Percentiles rank a stretch among this genome's conserved stretches.
Evolutionary conservation across 2,797 vertebrate species (phyloP).

Genomic region (Artibeus jamaicensis): DNA sequence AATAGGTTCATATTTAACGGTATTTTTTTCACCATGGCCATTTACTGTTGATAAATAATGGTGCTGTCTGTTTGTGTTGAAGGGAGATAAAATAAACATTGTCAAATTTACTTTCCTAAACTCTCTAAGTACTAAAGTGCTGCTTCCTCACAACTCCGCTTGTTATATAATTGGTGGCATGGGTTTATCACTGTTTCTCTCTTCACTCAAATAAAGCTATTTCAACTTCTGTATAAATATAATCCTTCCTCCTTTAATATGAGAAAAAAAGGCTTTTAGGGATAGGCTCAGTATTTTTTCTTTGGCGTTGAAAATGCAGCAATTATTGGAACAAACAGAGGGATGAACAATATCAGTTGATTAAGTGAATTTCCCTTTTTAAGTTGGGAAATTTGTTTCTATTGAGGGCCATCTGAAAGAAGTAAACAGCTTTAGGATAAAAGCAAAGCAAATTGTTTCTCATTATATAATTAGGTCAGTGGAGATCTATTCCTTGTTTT

Average conservation of each 20-base stretch:
- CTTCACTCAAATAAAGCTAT: slow-evolving; percentile 31
- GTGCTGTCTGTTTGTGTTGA: not conserved
- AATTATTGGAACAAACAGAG: slow-evolving; percentile 68
- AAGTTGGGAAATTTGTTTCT: slow-evolving; percentile 52
- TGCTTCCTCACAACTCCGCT: not conserved
- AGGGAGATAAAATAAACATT: not conserved
- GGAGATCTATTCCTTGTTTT: slow-evolving; percentile 20
- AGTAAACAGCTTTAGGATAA: slow-evolving; percentile 36
- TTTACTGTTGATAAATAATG: not conserved
- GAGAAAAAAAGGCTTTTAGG: slow-evolving; percentile 33
- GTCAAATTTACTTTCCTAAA: not conserved
- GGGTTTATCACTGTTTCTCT: slow-evolving; percentile 25
- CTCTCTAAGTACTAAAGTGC: not conserved
- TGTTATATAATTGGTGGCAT: not conserved
- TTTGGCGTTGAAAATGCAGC: slow-evolving; percentile 54
- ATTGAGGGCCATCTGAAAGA: slow-evolving; percentile 52
- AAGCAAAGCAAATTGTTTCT: slow-evolving; percentile 25
- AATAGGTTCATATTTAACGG: not conserved
- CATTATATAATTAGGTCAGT: slow-evolving; percentile 51
- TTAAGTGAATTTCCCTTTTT: slow-evolving; percentile 61
- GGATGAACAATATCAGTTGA: slow-evolving; percentile 62
- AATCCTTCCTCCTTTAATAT: slow-evolving; percentile 47
- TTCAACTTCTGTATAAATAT: slow-evolving; percentile 35
- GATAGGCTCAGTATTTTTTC: slow-evolving; percentile 46
- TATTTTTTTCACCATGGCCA: not conserved